Evolutionary conservation across 2,888 invertebrate genomes (phyloP).

Genomic region (Sphaerophoria rueppellii): DNA sequence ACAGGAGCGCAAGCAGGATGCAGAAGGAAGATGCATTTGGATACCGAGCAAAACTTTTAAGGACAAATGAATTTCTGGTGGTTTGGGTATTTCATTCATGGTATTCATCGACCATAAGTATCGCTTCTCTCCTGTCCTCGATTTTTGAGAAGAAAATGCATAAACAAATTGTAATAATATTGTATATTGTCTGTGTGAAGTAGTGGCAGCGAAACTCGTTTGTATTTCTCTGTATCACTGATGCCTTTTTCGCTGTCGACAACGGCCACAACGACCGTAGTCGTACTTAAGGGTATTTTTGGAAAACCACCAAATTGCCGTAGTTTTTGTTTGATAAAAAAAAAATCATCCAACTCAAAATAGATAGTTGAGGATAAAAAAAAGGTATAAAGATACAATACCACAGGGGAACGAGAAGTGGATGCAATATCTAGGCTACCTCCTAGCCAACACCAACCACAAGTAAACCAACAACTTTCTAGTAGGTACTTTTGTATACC

Average conservation of each 20-base stretch:
- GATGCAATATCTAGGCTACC: slow-evolving; percentile 68
- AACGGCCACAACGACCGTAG: slow-evolving; percentile 11
- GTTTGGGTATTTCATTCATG: slow-evolving; percentile 68
- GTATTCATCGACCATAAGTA: slow-evolving; percentile 71
- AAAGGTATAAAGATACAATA: slow-evolving; percentile 35
- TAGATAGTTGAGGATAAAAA: slow-evolving; percentile 4
- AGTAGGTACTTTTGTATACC: not conserved
- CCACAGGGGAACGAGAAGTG: slow-evolving; percentile 14
- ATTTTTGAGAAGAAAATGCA: not conserved
- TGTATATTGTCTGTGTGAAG: slow-evolving; percentile 60
- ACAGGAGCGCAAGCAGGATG: not conserved
- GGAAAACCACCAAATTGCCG: slow-evolving; percentile 72
- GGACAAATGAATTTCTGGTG: slow-evolving; percentile 69
- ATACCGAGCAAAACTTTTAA: slow-evolving; percentile 29
- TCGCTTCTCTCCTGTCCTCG: slow-evolving; percentile 38
- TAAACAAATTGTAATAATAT: slow-evolving; percentile 43
- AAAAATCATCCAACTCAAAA: slow-evolving; percentile 10
- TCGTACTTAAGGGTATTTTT: slow-evolving; percentile 61
- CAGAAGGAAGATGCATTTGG: slow-evolving; percentile 37
- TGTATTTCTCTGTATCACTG: slow-evolving; percentile 20
- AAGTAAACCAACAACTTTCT: not conserved
- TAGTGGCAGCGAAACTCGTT: slow-evolving; percentile 34
- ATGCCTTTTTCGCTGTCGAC: slow-evolving; percentile 32
- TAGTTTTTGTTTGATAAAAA: slow-evolving; percentile 42
- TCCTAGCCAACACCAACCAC: slow-evolving; percentile 21